Evolutionary conservation across 1,140 invertebrate genomes (phyloP).

Genomic region (Harlomillsia oculata): DNA sequence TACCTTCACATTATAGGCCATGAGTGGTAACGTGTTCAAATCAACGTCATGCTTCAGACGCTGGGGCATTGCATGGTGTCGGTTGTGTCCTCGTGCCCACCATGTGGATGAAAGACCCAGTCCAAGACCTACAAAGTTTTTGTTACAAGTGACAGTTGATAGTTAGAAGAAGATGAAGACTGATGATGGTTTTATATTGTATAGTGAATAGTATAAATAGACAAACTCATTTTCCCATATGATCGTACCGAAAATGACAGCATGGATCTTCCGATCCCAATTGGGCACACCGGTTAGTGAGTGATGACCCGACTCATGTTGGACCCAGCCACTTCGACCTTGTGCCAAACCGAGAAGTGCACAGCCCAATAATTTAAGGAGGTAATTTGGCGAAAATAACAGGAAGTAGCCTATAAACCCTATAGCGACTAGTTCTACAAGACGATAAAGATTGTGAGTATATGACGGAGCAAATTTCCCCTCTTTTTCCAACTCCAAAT

Average conservation of each 20-base stretch:
- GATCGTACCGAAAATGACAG: too few species aligned
- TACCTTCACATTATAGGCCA: slow-evolving; percentile 32
- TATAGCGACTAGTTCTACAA: slow-evolving; percentile 19
- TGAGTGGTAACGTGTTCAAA: slow-evolving; percentile 32
- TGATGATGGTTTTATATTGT: too few species aligned
- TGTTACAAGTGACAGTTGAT: neutral
- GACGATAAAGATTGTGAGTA: slow-evolving; percentile 13
- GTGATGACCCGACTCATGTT: slow-evolving; percentile 24
- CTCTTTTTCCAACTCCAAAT: slow-evolving; percentile 29
- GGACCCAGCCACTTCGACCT: slow-evolving; percentile 27
- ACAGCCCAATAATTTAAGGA: slow-evolving; percentile 22
- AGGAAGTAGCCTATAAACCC: slow-evolving; percentile 11
- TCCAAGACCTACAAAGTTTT: slow-evolving; percentile 6
- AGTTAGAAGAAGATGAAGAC: too few species aligned
- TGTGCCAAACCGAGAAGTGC: slow-evolving; percentile 13
- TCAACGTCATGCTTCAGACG: slow-evolving; percentile 32
- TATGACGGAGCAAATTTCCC: slow-evolving; percentile 25
- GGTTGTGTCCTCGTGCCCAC: slow-evolving; percentile 33
- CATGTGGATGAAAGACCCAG: slow-evolving; percentile 25
- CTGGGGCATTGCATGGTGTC: slow-evolving; percentile 36
- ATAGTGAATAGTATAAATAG: too few species aligned
- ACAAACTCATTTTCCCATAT: too few species aligned
- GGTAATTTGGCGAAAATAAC: slow-evolving; percentile 1
- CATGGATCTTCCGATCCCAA: slow-evolving; percentile 10
- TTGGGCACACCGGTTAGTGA: slow-evolving; percentile 24